These are phyloP conservation scores for Tautogolabrus adspersus DNA, from an alignment of 2,113 vertebrate genomes.

Conservation along the genomic window DNA sequence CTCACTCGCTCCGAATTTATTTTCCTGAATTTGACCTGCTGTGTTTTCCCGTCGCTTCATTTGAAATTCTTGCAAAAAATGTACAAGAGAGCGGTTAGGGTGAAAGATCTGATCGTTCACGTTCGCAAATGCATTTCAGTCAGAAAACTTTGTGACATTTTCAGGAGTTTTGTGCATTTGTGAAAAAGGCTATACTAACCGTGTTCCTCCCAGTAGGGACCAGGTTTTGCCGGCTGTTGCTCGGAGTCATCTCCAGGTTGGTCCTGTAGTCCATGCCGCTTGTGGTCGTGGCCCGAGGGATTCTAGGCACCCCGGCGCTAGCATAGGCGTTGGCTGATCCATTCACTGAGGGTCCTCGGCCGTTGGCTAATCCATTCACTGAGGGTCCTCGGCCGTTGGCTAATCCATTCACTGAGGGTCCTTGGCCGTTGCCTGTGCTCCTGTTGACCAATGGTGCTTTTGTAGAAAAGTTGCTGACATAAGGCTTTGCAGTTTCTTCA, in stretches of 20 bases:
- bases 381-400: background rate
- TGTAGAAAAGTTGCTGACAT: background rate
- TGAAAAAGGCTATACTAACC: constrained; percentile 36
- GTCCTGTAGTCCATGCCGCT: constrained; percentile 61
- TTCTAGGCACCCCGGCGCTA: constrained; percentile 50
- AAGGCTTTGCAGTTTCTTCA: background rate
- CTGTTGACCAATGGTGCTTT: constrained; percentile 15
- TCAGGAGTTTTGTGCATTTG: no score
- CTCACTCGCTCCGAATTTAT: no score
- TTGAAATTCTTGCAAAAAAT: no score
- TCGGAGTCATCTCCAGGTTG: constrained; percentile 65
- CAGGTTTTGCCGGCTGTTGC: constrained; percentile 55
- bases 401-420: background rate
- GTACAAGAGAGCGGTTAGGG: no score
- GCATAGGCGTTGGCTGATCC: background rate
- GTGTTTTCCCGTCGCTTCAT: no score
- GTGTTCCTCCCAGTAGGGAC: constrained; percentile 8
- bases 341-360: background rate
- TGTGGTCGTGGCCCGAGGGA: constrained; percentile 77
- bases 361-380: background rate
- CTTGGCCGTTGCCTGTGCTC: background rate
- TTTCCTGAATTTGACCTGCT: no score
- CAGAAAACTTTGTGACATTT: no score
- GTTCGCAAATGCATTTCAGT: no score
- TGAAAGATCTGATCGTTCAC: no score